phyloP scores from a whole-genome alignment of 2,113 vertebrate species.

The Talpa occidentalis region DNA sequence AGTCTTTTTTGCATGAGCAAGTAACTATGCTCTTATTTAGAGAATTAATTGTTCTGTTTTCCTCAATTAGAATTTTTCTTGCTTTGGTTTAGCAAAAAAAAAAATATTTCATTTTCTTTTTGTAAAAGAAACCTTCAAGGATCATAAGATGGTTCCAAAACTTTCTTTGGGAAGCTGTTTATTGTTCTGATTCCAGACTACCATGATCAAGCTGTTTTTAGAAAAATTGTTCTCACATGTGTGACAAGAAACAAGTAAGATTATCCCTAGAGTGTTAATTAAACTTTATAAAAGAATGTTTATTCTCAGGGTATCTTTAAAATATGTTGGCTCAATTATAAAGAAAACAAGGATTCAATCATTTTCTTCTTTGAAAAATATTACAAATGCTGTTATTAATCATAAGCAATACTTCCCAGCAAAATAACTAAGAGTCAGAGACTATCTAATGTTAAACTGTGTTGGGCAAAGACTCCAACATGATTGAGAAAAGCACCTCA shows the following conservation, averaged over 20 bases:
- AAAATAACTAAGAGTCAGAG: constrained; percentile 44
- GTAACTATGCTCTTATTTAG: background rate
- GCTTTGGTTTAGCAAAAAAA: constrained; percentile 16
- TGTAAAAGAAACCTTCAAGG: background rate
- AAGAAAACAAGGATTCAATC: constrained; percentile 48
- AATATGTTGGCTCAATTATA: constrained; percentile 46
- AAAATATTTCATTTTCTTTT: background rate
- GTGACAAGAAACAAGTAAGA: constrained; percentile 22
- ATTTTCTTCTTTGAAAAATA: constrained; percentile 47
- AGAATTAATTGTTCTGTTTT: background rate
- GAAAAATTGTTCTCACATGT: background rate
- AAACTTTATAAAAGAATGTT: constrained; percentile 31
- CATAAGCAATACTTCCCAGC: constrained; percentile 44
- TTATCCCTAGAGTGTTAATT: background rate
- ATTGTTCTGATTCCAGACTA: background rate
- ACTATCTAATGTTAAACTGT: background rate
- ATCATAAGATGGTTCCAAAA: background rate
- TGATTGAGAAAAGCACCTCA: background rate
- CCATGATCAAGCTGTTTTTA: background rate
- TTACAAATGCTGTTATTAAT: constrained; percentile 51
- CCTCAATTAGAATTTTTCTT: background rate
- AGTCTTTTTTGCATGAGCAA: background rate
- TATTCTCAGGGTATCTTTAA: constrained; percentile 25
- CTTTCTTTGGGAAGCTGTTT: background rate
- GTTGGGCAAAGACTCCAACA: background rate